phyloP scores from a whole-genome alignment of 2,797 vertebrate genomes.

The Zalophus californianus region DNA sequence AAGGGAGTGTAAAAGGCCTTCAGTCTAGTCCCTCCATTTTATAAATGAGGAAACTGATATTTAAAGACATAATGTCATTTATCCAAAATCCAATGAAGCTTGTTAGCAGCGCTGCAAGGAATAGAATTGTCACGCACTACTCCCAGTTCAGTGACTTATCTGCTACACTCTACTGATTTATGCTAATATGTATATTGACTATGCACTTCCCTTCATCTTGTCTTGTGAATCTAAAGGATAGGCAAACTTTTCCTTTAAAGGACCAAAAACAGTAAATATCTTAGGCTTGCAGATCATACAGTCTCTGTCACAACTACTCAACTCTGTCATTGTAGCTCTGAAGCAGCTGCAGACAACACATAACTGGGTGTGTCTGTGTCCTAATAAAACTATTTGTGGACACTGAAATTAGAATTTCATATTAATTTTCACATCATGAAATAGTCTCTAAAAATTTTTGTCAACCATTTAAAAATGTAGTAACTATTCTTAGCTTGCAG shows the following conservation, averaged over 20 bases:
- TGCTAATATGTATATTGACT: neutral
- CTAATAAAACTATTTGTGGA: neutral
- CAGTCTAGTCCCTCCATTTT: neutral
- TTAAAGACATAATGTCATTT: neutral
- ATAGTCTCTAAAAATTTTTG: neutral
- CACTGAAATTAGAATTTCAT: neutral
- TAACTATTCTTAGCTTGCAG: neutral
- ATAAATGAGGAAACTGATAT: neutral
- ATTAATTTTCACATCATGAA: slow-evolving; percentile 23
- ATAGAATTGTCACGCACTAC: neutral
- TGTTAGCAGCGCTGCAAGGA: neutral
- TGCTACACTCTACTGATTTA: neutral
- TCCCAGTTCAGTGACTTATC: neutral
- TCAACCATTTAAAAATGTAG: slow-evolving; percentile 22
- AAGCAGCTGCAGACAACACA: neutral
- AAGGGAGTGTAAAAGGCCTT: neutral
- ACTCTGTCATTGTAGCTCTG: neutral
- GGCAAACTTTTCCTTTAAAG: neutral
- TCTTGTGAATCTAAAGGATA: neutral
- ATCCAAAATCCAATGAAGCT: neutral
- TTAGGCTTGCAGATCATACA: neutral
- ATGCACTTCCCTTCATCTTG: neutral
- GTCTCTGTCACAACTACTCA: neutral
- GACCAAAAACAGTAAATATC: neutral
- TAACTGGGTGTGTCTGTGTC: neutral